These are phyloP conservation scores for Apomyelois bistriatella DNA, from an alignment of 2,888 invertebrate genomes.

Conservation along the genomic window DNA sequence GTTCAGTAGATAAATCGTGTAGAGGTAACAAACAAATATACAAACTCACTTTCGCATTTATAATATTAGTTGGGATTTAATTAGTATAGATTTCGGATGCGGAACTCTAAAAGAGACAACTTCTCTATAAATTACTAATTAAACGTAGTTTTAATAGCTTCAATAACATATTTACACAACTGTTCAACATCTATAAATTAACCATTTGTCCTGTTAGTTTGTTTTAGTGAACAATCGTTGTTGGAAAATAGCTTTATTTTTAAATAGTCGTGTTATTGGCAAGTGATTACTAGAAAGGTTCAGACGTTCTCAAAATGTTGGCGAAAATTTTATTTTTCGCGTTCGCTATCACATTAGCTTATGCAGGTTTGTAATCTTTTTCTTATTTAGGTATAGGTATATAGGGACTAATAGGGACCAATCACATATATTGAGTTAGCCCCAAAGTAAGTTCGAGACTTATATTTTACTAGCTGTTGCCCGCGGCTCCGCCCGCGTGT, in stretches of 20 bases:
- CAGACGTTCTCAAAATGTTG: constrained; percentile 8
- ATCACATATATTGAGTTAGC: too few relatives aligned
- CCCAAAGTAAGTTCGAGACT: too few relatives aligned
- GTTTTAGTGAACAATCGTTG: not conserved
- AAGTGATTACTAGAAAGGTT: constrained; percentile 6
- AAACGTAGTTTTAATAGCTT: not conserved
- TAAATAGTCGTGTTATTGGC: constrained; percentile 4
- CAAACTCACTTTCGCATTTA: too few relatives aligned
- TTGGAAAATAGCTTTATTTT: not conserved
- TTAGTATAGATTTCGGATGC: too few relatives aligned
- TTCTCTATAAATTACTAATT: not conserved
- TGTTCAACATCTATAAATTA: constrained; percentile 14
- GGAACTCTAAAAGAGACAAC: not conserved
- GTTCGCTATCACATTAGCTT: not conserved
- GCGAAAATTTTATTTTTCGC: constrained; percentile 7
- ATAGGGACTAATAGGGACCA: too few relatives aligned
- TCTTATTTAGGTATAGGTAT: too few relatives aligned
- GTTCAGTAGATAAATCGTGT: too few relatives aligned
- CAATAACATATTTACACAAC: constrained; percentile 11
- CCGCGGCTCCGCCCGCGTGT: too few relatives aligned
- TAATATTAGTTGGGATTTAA: too few relatives aligned
- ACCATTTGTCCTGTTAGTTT: constrained; percentile 7
- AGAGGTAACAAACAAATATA: too few relatives aligned
- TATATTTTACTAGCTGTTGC: too few relatives aligned
- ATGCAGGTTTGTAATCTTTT: constrained; percentile 14